Conservation (phyloP, 1,140 invertebrate genomes). For the Sipha flava region DNA sequence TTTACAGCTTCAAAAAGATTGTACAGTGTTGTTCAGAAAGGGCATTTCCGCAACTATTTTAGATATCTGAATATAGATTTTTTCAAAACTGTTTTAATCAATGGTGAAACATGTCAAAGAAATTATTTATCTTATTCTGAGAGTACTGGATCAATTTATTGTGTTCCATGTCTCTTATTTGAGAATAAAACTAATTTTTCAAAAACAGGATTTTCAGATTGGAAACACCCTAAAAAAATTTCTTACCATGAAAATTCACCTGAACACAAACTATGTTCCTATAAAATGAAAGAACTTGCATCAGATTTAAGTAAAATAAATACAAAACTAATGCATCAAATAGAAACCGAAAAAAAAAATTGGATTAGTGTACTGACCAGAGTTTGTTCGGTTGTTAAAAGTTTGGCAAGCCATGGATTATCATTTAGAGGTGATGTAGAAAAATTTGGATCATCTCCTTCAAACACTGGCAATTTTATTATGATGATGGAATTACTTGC, state of each 20-base stretch:
- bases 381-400: slow-evolving; percentile 5
- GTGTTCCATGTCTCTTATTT: slow-evolving; percentile 11
- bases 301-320: background rate
- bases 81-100: background rate
- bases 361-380: background rate
- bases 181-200: background rate
- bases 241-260: background rate
- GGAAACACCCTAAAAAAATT: background rate
- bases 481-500: background rate
- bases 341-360: slow-evolving; percentile 5
- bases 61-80: background rate
- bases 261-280: background rate
- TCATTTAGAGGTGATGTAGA: background rate
- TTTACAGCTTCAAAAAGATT: background rate
- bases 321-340: background rate
- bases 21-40: background rate
- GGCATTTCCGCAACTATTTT: background rate
- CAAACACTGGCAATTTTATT: background rate
- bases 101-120: background rate
- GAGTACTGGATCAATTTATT: background rate
- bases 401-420: background rate
- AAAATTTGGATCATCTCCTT: background rate
- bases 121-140: slow-evolving; percentile 2
- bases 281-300: background rate
- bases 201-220: background rate